Conservation (phyloP, 2,797 vertebrate species). For the Sphenopsis melanotis region DNA sequence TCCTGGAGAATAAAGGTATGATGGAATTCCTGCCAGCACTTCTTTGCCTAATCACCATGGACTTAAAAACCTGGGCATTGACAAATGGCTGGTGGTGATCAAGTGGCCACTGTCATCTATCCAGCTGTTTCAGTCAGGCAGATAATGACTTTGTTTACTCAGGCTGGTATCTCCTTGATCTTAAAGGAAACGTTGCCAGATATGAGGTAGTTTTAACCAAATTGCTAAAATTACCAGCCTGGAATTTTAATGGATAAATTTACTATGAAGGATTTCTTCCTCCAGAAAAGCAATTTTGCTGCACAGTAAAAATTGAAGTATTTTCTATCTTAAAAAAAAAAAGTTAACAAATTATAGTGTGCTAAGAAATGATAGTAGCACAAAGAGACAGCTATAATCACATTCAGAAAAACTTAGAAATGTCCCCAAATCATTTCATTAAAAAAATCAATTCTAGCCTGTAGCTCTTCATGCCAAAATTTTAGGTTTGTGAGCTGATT, state of each 20-base stretch:
- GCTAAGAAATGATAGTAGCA: slow-evolving; percentile 26
- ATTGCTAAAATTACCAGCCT: not conserved
- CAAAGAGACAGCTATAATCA: slow-evolving; percentile 42
- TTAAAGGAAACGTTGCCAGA: not conserved
- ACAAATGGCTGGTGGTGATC: not conserved
- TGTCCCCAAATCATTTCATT: slow-evolving; percentile 53
- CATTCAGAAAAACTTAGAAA: slow-evolving; percentile 34
- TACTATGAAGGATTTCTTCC: slow-evolving; percentile 5
- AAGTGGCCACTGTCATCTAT: not conserved
- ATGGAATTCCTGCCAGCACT: not conserved
- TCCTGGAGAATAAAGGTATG: not conserved
- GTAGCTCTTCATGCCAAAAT: slow-evolving; percentile 16
- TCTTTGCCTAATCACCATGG: not conserved
- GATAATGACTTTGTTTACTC: not conserved
- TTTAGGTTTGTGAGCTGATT: slow-evolving; percentile 11
- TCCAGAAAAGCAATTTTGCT: slow-evolving; percentile 18
- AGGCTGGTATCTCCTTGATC: not conserved
- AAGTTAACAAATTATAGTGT: slow-evolving; percentile 32
- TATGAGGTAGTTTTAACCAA: not conserved
- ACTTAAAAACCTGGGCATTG: not conserved
- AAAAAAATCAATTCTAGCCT: slow-evolving; percentile 1
- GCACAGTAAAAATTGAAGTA: slow-evolving; percentile 5
- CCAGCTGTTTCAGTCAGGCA: not conserved
- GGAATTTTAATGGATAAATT: slow-evolving; percentile 25
- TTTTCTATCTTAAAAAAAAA: slow-evolving; percentile 6